These are phyloP conservation scores for Vipera ursinii DNA, from an alignment of 2,797 vertebrate species.

Conservation along the genomic window DNA sequence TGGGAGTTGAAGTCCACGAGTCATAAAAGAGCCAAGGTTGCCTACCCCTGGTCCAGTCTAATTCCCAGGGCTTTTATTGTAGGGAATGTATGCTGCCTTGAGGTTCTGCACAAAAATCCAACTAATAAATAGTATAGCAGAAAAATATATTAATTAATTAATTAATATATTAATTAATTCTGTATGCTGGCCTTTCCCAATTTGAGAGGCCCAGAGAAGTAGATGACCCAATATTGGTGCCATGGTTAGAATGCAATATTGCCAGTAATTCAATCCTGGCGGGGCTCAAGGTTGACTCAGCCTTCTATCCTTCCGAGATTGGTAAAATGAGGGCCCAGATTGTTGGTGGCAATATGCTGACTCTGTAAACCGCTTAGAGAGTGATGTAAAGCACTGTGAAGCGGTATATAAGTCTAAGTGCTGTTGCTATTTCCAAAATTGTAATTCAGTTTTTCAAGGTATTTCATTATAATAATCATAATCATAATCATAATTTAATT, in stretches of 20 bases:
- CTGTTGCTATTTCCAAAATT: not conserved
- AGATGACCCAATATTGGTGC: not conserved
- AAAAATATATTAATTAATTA: not conserved
- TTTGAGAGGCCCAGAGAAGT: not conserved
- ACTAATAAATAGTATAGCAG: not conserved
- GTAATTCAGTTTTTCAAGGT: not conserved
- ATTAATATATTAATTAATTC: too few relatives aligned
- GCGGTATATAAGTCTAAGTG: not conserved
- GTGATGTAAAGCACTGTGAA: not conserved
- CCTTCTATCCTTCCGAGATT: not conserved
- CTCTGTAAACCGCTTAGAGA: not conserved
- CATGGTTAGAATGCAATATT: not conserved
- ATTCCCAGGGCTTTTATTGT: not conserved
- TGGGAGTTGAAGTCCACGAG: too few relatives aligned
- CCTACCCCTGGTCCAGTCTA: not conserved
- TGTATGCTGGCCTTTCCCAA: not conserved
- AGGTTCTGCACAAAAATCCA: not conserved
- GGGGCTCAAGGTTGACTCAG: not conserved
- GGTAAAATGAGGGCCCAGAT: not conserved
- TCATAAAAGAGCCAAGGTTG: too few relatives aligned
- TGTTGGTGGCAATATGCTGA: not conserved
- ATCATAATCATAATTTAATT: too few relatives aligned
- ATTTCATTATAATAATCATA: too few relatives aligned
- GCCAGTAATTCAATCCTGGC: not conserved
- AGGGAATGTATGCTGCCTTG: not conserved